phyloP scores from a whole-genome alignment of 2,797 vertebrate genomes.

The Craterocephalus amniculus region DNA sequence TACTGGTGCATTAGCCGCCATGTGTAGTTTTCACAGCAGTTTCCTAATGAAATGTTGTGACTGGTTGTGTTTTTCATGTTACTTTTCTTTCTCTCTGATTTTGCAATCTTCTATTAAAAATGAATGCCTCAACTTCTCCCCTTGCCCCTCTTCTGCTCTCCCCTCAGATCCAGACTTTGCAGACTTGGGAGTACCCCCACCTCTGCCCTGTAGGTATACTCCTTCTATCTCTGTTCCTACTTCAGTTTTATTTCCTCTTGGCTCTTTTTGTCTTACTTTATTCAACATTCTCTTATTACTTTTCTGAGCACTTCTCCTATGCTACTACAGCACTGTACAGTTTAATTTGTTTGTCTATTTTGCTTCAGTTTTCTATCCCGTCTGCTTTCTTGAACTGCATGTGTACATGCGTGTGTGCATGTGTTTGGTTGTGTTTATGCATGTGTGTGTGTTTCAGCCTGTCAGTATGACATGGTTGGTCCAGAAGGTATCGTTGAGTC shows the following conservation, averaged over 20 bases:
- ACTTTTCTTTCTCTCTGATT: slow-evolving; percentile 43
- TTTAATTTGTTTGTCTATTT: slow-evolving; percentile 5
- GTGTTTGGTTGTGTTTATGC: slow-evolving; percentile 40
- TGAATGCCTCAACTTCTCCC: slow-evolving; percentile 32
- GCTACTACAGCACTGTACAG: not conserved
- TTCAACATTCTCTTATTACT: not conserved
- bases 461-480: slow-evolving; percentile 98
- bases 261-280: slow-evolving; percentile 17
- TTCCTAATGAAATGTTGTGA: slow-evolving; percentile 24
- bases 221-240: slow-evolving; percentile 37
- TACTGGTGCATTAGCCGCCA: not conserved
- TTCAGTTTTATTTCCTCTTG: slow-evolving; percentile 27
- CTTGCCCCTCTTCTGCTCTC: slow-evolving; percentile 53
- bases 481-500: slow-evolving; percentile 99
- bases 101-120: slow-evolving; percentile 59
- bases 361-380: slow-evolving; percentile 6
- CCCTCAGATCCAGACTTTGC: slow-evolving; percentile 99
- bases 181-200: slow-evolving; percentile 94
- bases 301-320: not conserved
- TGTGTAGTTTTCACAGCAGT: not conserved
- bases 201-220: slow-evolving; percentile 95
- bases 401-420: not conserved
- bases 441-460: slow-evolving; percentile 84
- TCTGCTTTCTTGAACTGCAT: slow-evolving; percentile 64
- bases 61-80: not conserved